Evolutionary conservation across 1,140 invertebrate genomes (phyloP).

Genomic region (Sogatella furcifera): DNA sequence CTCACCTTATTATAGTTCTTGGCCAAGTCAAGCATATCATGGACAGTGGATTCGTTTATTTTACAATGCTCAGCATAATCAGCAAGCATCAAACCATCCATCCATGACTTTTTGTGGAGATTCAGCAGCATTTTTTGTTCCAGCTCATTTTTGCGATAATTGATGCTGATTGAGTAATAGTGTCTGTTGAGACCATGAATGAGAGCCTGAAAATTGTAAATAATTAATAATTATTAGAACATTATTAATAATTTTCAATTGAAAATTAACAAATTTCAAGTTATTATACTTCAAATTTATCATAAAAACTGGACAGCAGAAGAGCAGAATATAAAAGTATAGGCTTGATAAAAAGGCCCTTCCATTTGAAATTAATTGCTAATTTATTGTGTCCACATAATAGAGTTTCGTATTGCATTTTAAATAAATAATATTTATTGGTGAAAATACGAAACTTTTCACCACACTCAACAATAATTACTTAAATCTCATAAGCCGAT

Average conservation of each 20-base stretch:
- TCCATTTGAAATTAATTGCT: no score
- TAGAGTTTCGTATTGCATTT: no score
- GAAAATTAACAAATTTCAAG: no score
- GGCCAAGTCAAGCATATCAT: conserved; percentile 93
- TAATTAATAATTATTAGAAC: no score
- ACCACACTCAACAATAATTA: no score
- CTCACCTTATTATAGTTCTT: conserved; percentile 95
- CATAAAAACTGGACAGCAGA: neutral
- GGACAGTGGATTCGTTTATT: conserved; percentile 83
- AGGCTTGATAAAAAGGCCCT: no score
- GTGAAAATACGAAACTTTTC: no score
- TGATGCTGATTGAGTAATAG: conserved; percentile 99
- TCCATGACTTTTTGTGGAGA: conserved; percentile 99
- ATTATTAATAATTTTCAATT: no score
- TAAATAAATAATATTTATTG: no score
- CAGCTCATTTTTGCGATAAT: conserved; percentile 97
- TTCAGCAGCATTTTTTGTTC: conserved; percentile 99
- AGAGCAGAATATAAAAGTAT: no score
- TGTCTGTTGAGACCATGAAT: conserved; percentile 98
- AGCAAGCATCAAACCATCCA: conserved; percentile 89
- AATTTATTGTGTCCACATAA: no score
- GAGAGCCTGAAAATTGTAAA: conserved; percentile 68
- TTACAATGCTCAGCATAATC: conserved; percentile 93
- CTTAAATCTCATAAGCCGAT: no score
- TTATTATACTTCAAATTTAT: neutral